Percentiles rank a stretch among this genome's conserved stretches.
These are phyloP conservation scores for Cotesia chilonis DNA, from an alignment of 1,140 invertebrate species.

Conservation along the genomic window DNA sequence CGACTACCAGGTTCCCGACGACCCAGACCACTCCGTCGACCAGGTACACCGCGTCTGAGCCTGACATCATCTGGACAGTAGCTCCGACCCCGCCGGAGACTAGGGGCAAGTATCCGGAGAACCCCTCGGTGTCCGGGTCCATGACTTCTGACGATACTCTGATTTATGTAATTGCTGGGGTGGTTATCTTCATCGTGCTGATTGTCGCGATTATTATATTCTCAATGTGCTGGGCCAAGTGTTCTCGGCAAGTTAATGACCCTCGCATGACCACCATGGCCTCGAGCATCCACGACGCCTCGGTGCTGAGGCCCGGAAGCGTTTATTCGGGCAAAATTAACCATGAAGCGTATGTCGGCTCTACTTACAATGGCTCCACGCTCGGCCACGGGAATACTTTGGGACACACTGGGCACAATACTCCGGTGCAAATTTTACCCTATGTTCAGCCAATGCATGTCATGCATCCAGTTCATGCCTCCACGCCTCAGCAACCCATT, in stretches of 20 bases:
- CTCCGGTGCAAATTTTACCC: slow-evolving; percentile 57
- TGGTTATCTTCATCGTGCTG: slow-evolving; percentile 88
- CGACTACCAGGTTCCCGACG: slow-evolving; percentile 57
- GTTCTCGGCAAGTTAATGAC: slow-evolving; percentile 54
- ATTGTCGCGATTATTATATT: slow-evolving; percentile 84
- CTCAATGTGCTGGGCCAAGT: slow-evolving; percentile 77
- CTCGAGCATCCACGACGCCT: slow-evolving; percentile 60
- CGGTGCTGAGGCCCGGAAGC: slow-evolving; percentile 58
- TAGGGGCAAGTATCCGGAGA: slow-evolving; percentile 68
- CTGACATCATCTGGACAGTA: slow-evolving; percentile 88
- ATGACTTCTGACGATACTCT: slow-evolving; percentile 90
- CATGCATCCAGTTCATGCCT: slow-evolving; percentile 37
- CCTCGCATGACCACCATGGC: slow-evolving; percentile 55
- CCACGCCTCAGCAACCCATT: slow-evolving; percentile 52
- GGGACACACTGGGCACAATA: slow-evolving; percentile 42
- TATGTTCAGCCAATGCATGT: slow-evolving; percentile 41
- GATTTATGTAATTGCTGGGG: slow-evolving; percentile 91
- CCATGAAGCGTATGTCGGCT: slow-evolving; percentile 58
- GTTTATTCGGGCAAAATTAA: slow-evolving; percentile 59
- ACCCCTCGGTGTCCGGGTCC: slow-evolving; percentile 60
- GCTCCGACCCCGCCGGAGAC: slow-evolving; percentile 70
- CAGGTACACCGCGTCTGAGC: slow-evolving; percentile 71
- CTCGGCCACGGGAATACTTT: slow-evolving; percentile 50
- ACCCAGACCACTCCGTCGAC: slow-evolving; percentile 64
- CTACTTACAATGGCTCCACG: slow-evolving; percentile 58